phyloP scores from a whole-genome alignment of 2,888 invertebrate genomes.

The Periphyllus acericola region DNA sequence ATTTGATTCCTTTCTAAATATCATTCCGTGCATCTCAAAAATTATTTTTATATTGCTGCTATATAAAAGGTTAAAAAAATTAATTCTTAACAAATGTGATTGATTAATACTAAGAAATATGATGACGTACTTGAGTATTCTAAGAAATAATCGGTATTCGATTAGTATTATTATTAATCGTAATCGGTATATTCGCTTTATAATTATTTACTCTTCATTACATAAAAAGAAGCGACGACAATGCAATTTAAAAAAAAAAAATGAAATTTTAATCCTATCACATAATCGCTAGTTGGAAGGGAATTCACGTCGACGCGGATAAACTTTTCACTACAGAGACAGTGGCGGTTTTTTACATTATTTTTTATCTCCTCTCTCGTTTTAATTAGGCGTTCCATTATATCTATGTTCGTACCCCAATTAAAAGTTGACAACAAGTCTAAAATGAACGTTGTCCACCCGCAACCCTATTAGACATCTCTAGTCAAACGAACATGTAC shows the following conservation, averaged over 20 bases:
- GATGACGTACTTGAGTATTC: no score
- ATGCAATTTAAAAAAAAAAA: background rate
- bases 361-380: background rate
- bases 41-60: no score
- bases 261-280: background rate
- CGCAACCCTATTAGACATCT: background rate
- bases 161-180: no score
- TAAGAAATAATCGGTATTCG: no score
- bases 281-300: background rate
- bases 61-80: no score
- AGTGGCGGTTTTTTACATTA: background rate
- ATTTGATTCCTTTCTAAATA: no score
- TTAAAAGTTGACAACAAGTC: conserved; percentile 6
- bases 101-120: no score
- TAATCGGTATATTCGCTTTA: background rate
- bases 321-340: conserved; percentile 20
- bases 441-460: background rate
- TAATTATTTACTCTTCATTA: background rate
- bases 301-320: background rate
- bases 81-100: no score
- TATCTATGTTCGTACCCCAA: background rate
- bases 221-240: background rate
- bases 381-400: conserved; percentile 27
- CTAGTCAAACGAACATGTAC: no score
- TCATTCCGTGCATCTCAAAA: no score